A percentile compares a stretch with the other conserved stretches of the same genome.
phyloP scores from a whole-genome alignment of 2,797 vertebrate genomes.

The Garrulus glandarius region DNA sequence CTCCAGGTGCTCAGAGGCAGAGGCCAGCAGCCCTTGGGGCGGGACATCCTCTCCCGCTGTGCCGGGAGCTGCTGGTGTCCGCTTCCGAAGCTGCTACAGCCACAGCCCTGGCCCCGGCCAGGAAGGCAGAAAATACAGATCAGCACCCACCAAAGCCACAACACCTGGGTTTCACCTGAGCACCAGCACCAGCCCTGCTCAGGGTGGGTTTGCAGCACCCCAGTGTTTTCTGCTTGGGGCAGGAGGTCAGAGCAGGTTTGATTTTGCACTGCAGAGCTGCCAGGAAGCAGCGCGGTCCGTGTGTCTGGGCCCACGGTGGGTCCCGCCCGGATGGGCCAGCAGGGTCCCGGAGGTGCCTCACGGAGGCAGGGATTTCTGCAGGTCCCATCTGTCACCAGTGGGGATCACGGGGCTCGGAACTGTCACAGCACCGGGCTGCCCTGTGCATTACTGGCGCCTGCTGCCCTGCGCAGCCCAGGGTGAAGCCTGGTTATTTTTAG shows the following conservation, averaged over 20 bases:
- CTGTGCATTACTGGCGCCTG: neutral
- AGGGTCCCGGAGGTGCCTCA: neutral
- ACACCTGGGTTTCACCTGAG: accelerated
- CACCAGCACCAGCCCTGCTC: neutral
- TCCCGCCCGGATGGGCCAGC: neutral
- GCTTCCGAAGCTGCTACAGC: accelerated
- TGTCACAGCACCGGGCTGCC: neutral
- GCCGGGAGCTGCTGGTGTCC: neutral
- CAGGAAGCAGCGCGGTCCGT: accelerated
- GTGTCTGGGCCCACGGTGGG: accelerated
- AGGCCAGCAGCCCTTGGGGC: neutral
- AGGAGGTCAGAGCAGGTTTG: accelerated
- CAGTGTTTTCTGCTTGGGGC: accelerated
- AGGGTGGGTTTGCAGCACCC: accelerated
- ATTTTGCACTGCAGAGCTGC: neutral
- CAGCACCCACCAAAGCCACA: accelerated
- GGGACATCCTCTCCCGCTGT: accelerated
- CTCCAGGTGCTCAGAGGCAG: accelerated
- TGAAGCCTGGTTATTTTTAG: neutral
- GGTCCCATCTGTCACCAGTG: neutral
- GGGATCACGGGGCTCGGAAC: neutral
- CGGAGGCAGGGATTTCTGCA: neutral
- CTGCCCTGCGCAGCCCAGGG: accelerated
- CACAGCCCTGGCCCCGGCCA: neutral
- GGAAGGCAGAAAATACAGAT: accelerated